A percentile compares a stretch with the other conserved stretches of the same genome.
Conservation (phyloP, 2,888 invertebrate species). For the Phorcus lineatus region DNA sequence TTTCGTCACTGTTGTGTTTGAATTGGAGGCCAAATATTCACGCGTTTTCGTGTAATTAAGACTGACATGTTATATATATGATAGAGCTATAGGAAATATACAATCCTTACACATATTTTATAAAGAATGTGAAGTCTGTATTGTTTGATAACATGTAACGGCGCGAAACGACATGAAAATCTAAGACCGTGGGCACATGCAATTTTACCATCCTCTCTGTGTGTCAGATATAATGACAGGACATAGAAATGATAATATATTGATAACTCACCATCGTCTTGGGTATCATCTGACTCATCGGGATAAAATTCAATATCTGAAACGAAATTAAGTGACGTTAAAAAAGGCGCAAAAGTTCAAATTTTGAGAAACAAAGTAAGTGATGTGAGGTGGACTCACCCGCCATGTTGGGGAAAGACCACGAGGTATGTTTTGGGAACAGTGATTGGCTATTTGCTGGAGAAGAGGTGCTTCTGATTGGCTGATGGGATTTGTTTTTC, state of each 20-base stretch:
- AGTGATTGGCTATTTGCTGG: constrained; percentile 49
- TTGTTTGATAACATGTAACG: constrained; percentile 37
- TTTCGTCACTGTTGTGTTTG: constrained; percentile 68
- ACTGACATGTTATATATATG: constrained; percentile 11
- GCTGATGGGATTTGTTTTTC: constrained; percentile 55
- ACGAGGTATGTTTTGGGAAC: constrained; percentile 60
- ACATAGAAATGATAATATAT: constrained; percentile 41
- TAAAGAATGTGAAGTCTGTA: constrained; percentile 29
- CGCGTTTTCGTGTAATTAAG: constrained; percentile 47
- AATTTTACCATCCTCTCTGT: constrained; percentile 59
- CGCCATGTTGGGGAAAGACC: constrained; percentile 73
- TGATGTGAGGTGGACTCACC: constrained; percentile 73
- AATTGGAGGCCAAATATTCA: constrained; percentile 58
- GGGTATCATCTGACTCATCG: constrained; percentile 67
- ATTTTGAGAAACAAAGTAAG: constrained; percentile 64
- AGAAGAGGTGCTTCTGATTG: constrained; percentile 56
- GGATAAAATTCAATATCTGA: constrained; percentile 72
- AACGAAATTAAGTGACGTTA: constrained; percentile 58
- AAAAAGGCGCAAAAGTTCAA: constrained; percentile 56
- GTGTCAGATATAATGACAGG: constrained; percentile 56
- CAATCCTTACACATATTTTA: constrained; percentile 14
- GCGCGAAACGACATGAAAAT: constrained; percentile 49
- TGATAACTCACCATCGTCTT: constrained; percentile 68
- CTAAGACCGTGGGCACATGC: constrained; percentile 49
- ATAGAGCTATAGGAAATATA: constrained; percentile 19